Base-by-base conservation (phyloP, 2,113 vertebrate species). In the Lethenteron camtschaticum region DNA sequence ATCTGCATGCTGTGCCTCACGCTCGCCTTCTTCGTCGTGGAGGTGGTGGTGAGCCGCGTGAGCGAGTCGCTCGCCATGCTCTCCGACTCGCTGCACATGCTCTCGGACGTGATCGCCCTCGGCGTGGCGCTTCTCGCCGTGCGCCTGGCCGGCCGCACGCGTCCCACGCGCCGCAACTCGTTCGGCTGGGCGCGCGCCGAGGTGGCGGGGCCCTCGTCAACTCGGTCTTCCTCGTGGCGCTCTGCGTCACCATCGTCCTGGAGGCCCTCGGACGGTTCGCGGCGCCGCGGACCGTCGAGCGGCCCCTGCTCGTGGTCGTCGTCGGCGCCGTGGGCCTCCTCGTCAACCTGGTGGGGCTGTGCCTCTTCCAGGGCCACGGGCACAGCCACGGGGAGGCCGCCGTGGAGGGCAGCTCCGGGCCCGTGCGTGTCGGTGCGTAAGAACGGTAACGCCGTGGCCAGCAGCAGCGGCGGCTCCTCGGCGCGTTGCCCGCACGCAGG, bases 11-110 rank as follows among this genome's bases (percentile, higher is more conserved):
- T 66, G 8, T n/a, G 63, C 24, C 63, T 66, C 63, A 66, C 63
- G 63, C 24, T 66, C 63, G n/a, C 63, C 63, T 66, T 66, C 63
- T 66, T 66, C 63, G 63, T 66, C n/a, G 63, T 66, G n/a, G 63
- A 66, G 63, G 2, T 66, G 63, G 63, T 66, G 8, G 63, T 66
- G 8, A 66, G 63, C 24, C 63, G 20, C 63, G 63, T 66, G 8
- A 66, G n/a, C 63, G 63, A 66, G 63, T 66, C 63, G n/a, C 24
- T 66, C n/a, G 63, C 63, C 8, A 66, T 66, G 63, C 63, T 66
- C 8, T 66, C 63, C n/a, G 63, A 66, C 63, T n/a, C 63, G 8
- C 24, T 66, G n/a, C 63, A 66, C 63, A 66, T 66, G 63, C 63
- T 66, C 9, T 66, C 63, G 8, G 63, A 66, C 63, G 63, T 66